Conservation (phyloP, 2,797 vertebrate species). For the Muscicapa comitata region DNA sequence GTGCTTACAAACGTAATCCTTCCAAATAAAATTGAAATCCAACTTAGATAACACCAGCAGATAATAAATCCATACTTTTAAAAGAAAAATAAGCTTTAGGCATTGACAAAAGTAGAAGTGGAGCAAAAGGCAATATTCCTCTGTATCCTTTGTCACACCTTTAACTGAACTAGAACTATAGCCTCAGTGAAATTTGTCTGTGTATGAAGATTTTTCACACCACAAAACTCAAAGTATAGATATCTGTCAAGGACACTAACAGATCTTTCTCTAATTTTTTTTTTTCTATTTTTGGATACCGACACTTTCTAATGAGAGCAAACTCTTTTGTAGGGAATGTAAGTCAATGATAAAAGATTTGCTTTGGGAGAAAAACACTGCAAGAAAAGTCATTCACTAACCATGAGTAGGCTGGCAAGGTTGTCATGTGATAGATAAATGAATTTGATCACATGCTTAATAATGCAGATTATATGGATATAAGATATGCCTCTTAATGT, state of each 20-base stretch:
- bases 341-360: neutral
- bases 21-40: slow-evolving; percentile 19
- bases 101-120: neutral
- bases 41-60: neutral
- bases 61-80: neutral
- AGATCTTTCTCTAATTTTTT: neutral
- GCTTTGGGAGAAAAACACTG: neutral
- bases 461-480: neutral
- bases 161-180: neutral
- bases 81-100: neutral
- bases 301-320: neutral
- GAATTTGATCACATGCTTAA: neutral
- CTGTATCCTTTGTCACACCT: neutral
- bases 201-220: neutral
- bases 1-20: neutral
- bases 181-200: neutral
- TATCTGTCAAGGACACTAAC: neutral
- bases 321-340: neutral
- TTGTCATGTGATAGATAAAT: neutral
- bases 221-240: neutral
- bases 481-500: neutral
- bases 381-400: neutral
- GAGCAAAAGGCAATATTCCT: neutral
- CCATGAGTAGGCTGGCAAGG: neutral
- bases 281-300: neutral